Evolutionary conservation across 2,797 vertebrate genomes (phyloP), one percentile per base, ranked within the genome.

Genomic region (Linurgus olivaceus): DNA sequence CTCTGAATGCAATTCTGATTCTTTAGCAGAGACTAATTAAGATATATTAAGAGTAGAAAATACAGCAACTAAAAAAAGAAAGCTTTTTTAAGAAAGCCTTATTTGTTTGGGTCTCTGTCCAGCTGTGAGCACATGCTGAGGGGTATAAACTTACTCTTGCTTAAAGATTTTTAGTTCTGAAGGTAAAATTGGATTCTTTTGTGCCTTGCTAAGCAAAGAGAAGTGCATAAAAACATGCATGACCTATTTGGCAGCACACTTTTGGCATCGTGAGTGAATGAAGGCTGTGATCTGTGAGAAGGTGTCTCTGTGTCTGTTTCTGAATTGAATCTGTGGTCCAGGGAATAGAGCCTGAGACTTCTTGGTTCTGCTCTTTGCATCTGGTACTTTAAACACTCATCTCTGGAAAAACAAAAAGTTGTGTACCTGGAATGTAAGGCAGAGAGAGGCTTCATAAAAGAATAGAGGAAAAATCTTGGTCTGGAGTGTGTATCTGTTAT

Each of bases 171-270:
- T 59, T 78, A 68, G 61, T 51, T 92, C 16, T 61, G 57, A 79
- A 55, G 47, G 66, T 88, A 72, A 75, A 81, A 72, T 42, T 81
- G 51, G 50, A 71, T 61, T 63, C 20, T 77, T 88, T 86, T 79
- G n/a, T 91, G 68, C 47, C 51, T 90, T 77, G 71, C 24, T 33
- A 65, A 7, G 17, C 2, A 3, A 54, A 61, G 67, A 78, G 15
- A 44, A 76, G 23, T 17, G 66, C 5, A 12, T 51, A 19, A 66
- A 78, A 65, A 78, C 3, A 2, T 48, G 11, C 26, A 1, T 40
- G 78, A 52, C 51, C 47, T 54, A 59, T 62, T 90, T 92, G 86
- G 76, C 66, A 94, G 58, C 42, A 33, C 7, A 0, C 9, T 77
- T 90, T 4, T 78, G 61, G 55, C 51, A 45, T 24, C 4, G 21